phyloP scores from a whole-genome alignment of 1,140 invertebrate genomes.

The Arctopsyche grandis region DNA sequence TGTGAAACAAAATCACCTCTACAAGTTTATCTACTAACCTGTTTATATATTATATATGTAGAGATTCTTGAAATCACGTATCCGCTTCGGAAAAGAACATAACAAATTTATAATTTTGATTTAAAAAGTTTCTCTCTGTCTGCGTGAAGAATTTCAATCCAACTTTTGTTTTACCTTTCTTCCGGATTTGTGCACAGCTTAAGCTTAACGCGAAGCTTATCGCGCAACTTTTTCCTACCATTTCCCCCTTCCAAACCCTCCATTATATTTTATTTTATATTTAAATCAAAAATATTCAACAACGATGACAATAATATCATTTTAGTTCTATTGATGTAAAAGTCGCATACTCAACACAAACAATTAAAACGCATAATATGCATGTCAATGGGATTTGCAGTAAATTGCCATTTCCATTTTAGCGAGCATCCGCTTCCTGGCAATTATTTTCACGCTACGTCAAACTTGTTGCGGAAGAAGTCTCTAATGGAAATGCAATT shows the following conservation, averaged over 20 bases:
- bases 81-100: conserved; percentile 6
- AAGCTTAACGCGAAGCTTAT: conserved; percentile 20
- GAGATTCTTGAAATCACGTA: conserved; percentile 1
- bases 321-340: no score
- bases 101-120: conserved; percentile 37
- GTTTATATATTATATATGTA: neutral
- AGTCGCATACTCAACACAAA: neutral
- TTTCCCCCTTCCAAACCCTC: neutral
- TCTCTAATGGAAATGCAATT: no score
- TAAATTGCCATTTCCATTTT: conserved; percentile 45
- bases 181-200: conserved; percentile 30
- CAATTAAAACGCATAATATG: neutral
- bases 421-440: conserved; percentile 51
- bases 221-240: neutral
- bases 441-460: conserved; percentile 53
- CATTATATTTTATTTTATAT: conserved; percentile 10
- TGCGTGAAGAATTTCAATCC: conserved; percentile 34
- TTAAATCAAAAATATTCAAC: neutral
- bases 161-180: conserved; percentile 35
- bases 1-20: no score
- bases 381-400: neutral
- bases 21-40: no score
- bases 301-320: no score
- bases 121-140: conserved; percentile 39
- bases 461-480: conserved; percentile 31